A percentile compares a stretch with the other conserved stretches of the same genome.
Conservation (phyloP, 2,888 invertebrate genomes). For the Auanema freiburgensis region DNA sequence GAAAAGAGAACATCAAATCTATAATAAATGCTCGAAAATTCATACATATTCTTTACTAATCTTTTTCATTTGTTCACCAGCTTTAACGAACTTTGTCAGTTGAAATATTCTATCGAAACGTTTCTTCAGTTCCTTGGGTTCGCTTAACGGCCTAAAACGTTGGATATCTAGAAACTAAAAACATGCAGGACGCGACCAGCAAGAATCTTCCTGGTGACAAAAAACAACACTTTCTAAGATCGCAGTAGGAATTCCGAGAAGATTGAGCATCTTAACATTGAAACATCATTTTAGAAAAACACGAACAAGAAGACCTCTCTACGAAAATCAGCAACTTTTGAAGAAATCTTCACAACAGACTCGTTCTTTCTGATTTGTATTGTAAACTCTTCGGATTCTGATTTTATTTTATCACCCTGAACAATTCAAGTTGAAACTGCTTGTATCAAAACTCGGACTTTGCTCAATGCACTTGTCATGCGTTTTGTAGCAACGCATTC, state of each 20-base stretch:
- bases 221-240: constrained; percentile 94
- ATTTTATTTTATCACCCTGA: constrained; percentile 22
- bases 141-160: constrained; percentile 79
- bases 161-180: not conserved
- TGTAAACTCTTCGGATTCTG: constrained; percentile 54
- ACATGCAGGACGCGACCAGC: constrained; percentile 71
- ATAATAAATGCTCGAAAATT: not conserved
- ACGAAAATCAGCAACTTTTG: constrained; percentile 57
- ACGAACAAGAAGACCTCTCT: constrained; percentile 39
- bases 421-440: not conserved
- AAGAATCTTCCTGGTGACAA: constrained; percentile 97
- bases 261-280: constrained; percentile 63
- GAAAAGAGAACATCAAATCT: constrained; percentile 10
- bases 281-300: not conserved
- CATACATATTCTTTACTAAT: constrained; percentile 39
- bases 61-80: constrained; percentile 77
- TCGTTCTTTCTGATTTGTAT: constrained; percentile 43
- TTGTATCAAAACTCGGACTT: constrained; percentile 1
- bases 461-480: constrained; percentile 28
- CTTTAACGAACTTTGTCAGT: constrained; percentile 78
- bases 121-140: constrained; percentile 87
- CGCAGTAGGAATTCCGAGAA: constrained; percentile 87
- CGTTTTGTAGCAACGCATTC: constrained; percentile 70
- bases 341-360: constrained; percentile 32
- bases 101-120: constrained; percentile 98